Base-by-base conservation (phyloP, 2,888 invertebrate species). In the Oscheius sp. region DNA sequence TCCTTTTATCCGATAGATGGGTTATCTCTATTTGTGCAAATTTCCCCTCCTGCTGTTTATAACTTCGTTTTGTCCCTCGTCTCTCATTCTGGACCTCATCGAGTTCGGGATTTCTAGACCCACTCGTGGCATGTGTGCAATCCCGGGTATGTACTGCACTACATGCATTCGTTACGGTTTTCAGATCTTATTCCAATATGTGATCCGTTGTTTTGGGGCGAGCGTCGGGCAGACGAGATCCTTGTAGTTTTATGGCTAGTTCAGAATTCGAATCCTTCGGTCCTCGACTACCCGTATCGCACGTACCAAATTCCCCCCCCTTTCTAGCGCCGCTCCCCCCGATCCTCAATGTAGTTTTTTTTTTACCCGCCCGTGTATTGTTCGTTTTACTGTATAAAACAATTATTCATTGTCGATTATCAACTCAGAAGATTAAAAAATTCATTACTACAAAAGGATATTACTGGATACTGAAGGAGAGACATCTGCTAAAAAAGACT, bases 71-170 rank as follows among this genome's bases (percentile, higher is more conserved):
- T 51, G 32, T 33, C 54, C 20, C 32, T 51, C 24, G 22, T 49
- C 57, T 59, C 59, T 59, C 59, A 59, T 28, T 26, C 44, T 59
- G 59, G 59, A 59, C 59, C 59, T 59, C 59, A 59, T 9, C 24
- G 6, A 17, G 22, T 36, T 36, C 12, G 47, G 24, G 12, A 17
- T 54, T 32, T 54, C 14, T 51, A 2, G 32, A 54, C 33, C 33
- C 36, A n/a, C n/a, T n/a, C n/a, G n/a, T 30, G 33, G 9, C 33
- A 17, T 12, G 33, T 33, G 54, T 36, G 22, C 6, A 9, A 54
- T 36, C 41, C 28, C 41, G 59, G 26, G 41, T 38, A 36, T 57
- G 57, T 36, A 26, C n/a, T 28, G n/a, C 28, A 6, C 30, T 12
- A 22, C 57, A 59, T 30, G 26, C 9, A 26, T n/a, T 14, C 59